These are phyloP conservation scores for Chrosomus eos DNA, from an alignment of 2,797 vertebrate genomes.

Conservation along the genomic window DNA sequence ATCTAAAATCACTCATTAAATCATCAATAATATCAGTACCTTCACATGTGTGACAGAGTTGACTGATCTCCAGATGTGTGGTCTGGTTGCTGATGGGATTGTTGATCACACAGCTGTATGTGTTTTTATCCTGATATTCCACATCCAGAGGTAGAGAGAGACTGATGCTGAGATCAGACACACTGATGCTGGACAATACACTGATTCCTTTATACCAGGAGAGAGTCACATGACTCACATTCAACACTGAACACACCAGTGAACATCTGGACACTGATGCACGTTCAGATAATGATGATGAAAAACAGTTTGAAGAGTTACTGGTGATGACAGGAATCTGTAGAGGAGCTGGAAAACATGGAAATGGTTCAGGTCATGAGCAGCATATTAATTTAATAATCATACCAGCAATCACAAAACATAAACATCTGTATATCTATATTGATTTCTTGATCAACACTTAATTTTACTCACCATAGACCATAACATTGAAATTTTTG, in stretches of 20 bases:
- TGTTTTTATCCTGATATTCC: background rate
- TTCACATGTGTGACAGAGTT: fast-evolving
- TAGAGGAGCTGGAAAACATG: background rate
- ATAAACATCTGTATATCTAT: too few species aligned
- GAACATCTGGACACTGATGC: background rate
- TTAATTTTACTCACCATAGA: background rate
- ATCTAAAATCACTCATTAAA: background rate
- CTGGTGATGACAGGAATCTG: background rate
- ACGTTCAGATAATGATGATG: background rate
- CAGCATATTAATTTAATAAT: background rate
- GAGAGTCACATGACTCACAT: background rate
- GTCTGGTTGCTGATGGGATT: background rate
- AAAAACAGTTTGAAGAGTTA: background rate
- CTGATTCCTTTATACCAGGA: background rate
- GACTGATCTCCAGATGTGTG: fast-evolving
- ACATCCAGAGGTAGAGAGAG: background rate
- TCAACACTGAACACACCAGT: fast-evolving
- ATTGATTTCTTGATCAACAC: background rate
- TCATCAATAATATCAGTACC: background rate
- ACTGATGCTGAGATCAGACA: slow-evolving; percentile 10
- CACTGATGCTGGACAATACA: slow-evolving; percentile 13
- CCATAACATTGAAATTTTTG: background rate
- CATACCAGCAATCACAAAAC: background rate
- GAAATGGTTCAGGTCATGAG: background rate
- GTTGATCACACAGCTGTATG: background rate